phyloP scores from a whole-genome alignment of 64 coral and sea anemone species.

The Montipora sp. region DNA sequence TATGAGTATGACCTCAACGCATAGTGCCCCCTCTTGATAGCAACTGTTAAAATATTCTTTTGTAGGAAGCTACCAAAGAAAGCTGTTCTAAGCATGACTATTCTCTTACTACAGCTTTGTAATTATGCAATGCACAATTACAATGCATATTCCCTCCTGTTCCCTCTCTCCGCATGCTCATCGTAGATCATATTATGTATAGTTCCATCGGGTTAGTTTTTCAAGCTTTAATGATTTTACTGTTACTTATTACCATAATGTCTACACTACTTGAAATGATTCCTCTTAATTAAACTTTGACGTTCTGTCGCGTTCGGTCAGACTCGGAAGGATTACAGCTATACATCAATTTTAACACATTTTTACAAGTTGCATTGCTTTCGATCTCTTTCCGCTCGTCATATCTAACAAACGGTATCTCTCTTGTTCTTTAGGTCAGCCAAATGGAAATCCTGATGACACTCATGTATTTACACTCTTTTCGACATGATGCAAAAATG shows the following conservation, averaged over 20 bases:
- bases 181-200: neutral
- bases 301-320: neutral
- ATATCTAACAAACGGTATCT: neutral
- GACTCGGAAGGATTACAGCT: neutral
- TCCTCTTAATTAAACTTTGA: neutral
- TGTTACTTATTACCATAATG: neutral
- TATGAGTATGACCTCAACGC: neutral
- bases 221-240: neutral
- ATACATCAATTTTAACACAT: neutral
- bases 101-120: neutral
- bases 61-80: neutral
- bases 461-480: conserved; percentile 1
- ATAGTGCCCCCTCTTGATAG: neutral
- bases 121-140: neutral
- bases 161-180: neutral
- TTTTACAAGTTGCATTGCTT: neutral
- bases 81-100: neutral
- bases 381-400: neutral
- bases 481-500: neutral
- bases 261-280: neutral
- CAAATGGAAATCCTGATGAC: conserved; percentile 14
- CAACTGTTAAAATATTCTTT: neutral
- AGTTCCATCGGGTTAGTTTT: neutral
- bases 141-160: neutral
- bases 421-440: conserved; percentile 1